Conservation (phyloP, 2,113 vertebrate genomes). For the Muscicapa adusta region DNA sequence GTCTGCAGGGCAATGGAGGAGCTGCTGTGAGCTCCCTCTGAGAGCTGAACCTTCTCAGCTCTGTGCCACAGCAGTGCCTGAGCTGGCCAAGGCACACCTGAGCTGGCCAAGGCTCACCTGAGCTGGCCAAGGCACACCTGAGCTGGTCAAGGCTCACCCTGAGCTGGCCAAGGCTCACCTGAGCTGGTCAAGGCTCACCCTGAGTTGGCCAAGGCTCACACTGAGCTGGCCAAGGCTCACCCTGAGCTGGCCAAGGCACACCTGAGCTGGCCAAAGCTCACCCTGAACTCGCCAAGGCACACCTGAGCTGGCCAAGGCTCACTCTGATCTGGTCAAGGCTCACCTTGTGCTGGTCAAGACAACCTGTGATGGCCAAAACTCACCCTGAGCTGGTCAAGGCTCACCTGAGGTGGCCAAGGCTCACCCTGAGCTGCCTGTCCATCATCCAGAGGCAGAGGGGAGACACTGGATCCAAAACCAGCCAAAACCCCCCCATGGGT, state of each 20-base stretch:
- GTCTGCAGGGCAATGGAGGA: rapidly evolving
- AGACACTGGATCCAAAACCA: rapidly evolving
- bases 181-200: no score
- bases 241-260: no score
- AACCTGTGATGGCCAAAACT: background rate
- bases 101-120: no score
- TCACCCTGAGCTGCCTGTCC: background rate
- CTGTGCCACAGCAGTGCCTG: background rate
- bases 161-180: no score
- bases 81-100: background rate
- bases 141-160: no score
- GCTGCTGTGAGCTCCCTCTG: background rate
- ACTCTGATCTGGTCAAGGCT: background rate
- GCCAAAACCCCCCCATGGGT: rapidly evolving
- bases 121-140: no score
- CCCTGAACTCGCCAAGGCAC: no score
- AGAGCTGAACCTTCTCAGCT: background rate
- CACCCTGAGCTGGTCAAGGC: background rate
- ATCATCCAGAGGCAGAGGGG: background rate
- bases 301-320: background rate
- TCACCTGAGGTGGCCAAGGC: no score
- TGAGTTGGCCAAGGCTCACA: no score
- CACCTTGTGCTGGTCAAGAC: background rate
- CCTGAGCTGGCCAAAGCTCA: no score
- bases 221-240: no score